Evolutionary conservation across 2,113 vertebrate genomes (phyloP).

Genomic region (Malurus cyaneus): DNA sequence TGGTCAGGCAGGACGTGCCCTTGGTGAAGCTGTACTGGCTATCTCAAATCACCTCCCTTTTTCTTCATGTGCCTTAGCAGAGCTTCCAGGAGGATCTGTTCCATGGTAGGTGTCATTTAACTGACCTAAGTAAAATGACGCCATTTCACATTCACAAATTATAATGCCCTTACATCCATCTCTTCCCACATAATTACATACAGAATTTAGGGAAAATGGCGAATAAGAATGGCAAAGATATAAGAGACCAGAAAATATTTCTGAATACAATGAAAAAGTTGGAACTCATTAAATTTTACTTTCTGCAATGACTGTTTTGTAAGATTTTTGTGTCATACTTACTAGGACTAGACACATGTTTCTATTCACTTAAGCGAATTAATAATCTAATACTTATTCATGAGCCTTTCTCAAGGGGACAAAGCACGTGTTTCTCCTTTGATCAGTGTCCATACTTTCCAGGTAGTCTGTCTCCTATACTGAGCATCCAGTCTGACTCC

Average conservation of each 20-base stretch:
- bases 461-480: background rate
- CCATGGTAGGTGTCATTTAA: background rate
- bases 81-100: background rate
- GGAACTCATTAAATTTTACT: background rate
- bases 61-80: background rate
- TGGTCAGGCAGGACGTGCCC: background rate
- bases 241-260: background rate
- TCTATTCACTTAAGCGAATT: conserved; percentile 2
- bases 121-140: background rate
- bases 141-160: background rate
- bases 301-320: background rate
- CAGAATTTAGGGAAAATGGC: background rate
- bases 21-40: background rate
- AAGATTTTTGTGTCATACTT: background rate
- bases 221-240: background rate
- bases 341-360: background rate
- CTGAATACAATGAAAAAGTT: background rate
- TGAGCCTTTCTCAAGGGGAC: background rate
- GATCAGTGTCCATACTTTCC: background rate
- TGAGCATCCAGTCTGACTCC: background rate
- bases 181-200: background rate
- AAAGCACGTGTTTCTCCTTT: conserved; percentile 10
- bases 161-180: background rate
- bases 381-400: background rate
- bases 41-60: background rate